Percentiles rank a stretch among this genome's conserved stretches.
phyloP scores from a whole-genome alignment of 2,797 vertebrate species.

The Vipera ursinii region DNA sequence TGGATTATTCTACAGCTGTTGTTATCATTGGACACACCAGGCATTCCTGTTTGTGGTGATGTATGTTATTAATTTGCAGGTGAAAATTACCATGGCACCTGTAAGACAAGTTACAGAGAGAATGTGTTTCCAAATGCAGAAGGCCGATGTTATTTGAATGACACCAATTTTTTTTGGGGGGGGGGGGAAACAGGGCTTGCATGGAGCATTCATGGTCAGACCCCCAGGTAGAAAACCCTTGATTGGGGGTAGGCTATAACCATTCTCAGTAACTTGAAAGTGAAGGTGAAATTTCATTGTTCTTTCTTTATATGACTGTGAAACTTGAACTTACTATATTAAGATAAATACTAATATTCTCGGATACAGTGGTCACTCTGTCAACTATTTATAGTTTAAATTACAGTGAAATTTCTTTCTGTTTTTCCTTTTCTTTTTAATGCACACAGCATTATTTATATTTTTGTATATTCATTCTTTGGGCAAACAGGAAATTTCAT shows the following conservation, averaged over 20 bases:
- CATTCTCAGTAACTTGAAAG: neutral
- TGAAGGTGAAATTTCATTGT: neutral
- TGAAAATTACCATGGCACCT: too few species aligned
- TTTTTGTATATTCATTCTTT: constrained; percentile 20
- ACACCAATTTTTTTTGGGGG: neutral
- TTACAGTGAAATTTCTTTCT: neutral
- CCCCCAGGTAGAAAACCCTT: neutral
- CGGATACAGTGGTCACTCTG: neutral
- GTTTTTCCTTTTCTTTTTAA: neutral
- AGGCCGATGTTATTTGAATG: neutral
- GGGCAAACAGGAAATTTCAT: constrained; percentile 30
- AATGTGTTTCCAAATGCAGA: neutral
- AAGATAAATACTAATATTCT: neutral
- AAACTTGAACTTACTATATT: neutral
- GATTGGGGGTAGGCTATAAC: neutral
- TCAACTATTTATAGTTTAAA: neutral
- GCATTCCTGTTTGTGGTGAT: too few species aligned
- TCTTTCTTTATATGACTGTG: neutral
- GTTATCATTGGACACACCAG: too few species aligned
- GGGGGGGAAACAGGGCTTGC: neutral
- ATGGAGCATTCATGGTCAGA: neutral
- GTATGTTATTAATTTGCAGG: too few species aligned
- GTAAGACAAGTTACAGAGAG: neutral
- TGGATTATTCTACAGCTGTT: too few species aligned
- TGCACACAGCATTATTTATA: neutral